phyloP scores from a whole-genome alignment of 2,113 vertebrate species.

The Callionymus lyra region DNA sequence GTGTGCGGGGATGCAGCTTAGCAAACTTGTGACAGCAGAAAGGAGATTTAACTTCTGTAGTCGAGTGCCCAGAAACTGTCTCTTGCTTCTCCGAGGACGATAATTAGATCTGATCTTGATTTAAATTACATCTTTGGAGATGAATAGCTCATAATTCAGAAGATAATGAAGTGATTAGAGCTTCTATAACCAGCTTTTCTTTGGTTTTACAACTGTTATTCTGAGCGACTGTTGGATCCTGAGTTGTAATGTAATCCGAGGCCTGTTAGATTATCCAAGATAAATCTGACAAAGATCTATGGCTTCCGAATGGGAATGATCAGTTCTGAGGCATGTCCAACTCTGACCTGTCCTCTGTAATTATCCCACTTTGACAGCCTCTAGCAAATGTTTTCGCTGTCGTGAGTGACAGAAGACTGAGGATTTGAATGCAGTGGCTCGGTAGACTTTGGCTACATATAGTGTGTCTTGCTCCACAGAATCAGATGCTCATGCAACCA shows the following conservation, averaged over 20 bases:
- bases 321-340: slow-evolving; percentile 7
- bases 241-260: too few relatives aligned
- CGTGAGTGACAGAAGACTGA: slow-evolving; percentile 20
- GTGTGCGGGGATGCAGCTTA: slow-evolving; percentile 6
- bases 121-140: slow-evolving; percentile 27
- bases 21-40: slow-evolving; percentile 16
- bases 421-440: too few relatives aligned
- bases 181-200: slow-evolving; percentile 27
- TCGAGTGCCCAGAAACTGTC: slow-evolving; percentile 5
- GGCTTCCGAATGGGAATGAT: too few relatives aligned
- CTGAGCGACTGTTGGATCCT: slow-evolving; percentile 18
- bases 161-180: slow-evolving; percentile 36
- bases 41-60: slow-evolving; percentile 2
- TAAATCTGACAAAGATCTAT: slow-evolving; percentile 14
- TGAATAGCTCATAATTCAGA: slow-evolving; percentile 38
- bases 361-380: slow-evolving; percentile 21
- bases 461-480: slow-evolving; percentile 1
- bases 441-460: too few relatives aligned
- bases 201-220: slow-evolving; percentile 16
- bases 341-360: slow-evolving; percentile 38
- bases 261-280: slow-evolving; percentile 2
- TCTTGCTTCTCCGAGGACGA: slow-evolving; percentile 11
- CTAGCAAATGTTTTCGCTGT: slow-evolving; percentile 20
- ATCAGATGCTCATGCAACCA: too few relatives aligned
- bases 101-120: slow-evolving; percentile 48